These are phyloP conservation scores for Phaedon cochleariae DNA, from an alignment of 2,888 invertebrate species.

Conservation along the genomic window DNA sequence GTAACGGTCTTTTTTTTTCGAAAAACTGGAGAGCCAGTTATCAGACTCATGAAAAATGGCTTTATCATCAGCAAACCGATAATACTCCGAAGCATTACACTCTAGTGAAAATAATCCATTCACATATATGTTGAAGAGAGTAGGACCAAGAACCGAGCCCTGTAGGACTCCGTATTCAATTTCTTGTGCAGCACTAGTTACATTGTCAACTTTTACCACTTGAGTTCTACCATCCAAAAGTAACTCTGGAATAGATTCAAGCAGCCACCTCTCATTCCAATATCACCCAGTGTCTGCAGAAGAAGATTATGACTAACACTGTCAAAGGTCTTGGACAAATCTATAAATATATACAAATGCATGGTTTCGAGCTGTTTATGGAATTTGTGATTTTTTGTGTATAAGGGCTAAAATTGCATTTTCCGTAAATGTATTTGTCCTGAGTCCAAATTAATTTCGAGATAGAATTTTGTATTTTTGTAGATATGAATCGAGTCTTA, in stretches of 20 bases:
- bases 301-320: background rate
- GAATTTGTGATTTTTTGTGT: background rate
- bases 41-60: no score
- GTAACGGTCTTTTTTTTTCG: no score
- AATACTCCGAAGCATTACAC: no score
- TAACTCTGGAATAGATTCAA: background rate
- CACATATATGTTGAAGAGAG: no score
- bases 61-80: no score
- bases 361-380: background rate
- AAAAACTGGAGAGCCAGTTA: no score
- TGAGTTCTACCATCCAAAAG: background rate
- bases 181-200: background rate
- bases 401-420: background rate
- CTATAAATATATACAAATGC: background rate
- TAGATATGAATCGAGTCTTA: no score
- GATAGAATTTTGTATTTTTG: background rate
- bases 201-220: background rate
- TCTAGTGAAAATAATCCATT: no score
- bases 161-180: background rate
- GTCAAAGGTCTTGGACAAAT: background rate
- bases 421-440: background rate
- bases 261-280: background rate
- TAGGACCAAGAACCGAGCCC: no score
- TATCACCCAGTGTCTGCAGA: background rate
- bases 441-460: background rate